Conservation (phyloP, 2,888 invertebrate genomes). For the Latrodectus hesperus region DNA sequence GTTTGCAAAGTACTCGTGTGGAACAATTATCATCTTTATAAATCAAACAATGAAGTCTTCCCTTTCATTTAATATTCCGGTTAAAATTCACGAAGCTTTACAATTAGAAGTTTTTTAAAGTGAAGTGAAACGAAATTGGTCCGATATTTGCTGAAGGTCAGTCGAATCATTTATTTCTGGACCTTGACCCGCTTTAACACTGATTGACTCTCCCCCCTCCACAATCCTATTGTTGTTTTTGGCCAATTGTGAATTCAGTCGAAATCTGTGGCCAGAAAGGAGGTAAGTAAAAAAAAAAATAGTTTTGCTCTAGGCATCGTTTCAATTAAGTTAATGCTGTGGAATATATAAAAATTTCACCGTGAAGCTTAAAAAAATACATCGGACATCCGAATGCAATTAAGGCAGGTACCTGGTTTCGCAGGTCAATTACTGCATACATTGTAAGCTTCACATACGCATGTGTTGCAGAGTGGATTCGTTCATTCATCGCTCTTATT, state of each 20-base stretch:
- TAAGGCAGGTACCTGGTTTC: neutral
- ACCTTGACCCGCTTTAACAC: constrained; percentile 63
- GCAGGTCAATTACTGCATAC: neutral
- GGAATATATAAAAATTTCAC: neutral
- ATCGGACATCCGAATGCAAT: neutral
- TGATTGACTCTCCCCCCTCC: constrained; percentile 7
- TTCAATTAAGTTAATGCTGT: neutral
- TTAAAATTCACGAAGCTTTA: constrained; percentile 1
- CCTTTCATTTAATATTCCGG: neutral
- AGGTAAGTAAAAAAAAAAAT: constrained; percentile 24
- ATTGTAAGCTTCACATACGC: too few relatives aligned
- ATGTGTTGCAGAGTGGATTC: too few relatives aligned
- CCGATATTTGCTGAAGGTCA: constrained; percentile 53
- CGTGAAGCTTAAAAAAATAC: neutral
- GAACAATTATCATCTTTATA: neutral
- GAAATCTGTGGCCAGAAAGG: constrained; percentile 29
- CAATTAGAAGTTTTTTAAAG: constrained; percentile 20
- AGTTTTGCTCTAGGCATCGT: neutral
- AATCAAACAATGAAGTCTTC: neutral
- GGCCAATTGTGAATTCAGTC: constrained; percentile 54
- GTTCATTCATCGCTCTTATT: too few relatives aligned
- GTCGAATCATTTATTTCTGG: constrained; percentile 54
- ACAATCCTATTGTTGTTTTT: constrained; percentile 31
- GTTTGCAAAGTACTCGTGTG: neutral
- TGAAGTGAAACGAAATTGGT: constrained; percentile 26